Percentiles rank a stretch among this genome's conserved stretches.
These are phyloP conservation scores for Proctacanthus coquilletti DNA, from an alignment of 1,140 invertebrate genomes.

Conservation along the genomic window DNA sequence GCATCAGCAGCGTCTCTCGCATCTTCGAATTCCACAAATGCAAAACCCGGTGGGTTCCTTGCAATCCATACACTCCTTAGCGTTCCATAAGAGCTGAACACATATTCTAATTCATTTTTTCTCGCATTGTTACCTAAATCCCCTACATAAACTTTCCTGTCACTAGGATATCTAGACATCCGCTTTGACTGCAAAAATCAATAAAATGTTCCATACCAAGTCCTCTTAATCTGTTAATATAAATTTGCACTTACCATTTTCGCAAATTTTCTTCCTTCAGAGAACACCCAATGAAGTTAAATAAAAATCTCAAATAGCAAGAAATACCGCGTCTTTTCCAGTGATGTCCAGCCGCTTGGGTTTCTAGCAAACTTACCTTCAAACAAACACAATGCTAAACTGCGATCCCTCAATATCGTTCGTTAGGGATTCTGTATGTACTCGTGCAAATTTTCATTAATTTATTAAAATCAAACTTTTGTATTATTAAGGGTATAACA, in stretches of 20 bases:
- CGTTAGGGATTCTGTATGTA: no score
- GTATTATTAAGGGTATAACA: no score
- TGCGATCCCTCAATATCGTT: no score
- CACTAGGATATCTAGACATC: conserved; percentile 65
- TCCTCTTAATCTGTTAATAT: not conserved
- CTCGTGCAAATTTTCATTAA: no score
- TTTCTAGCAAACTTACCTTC: no score
- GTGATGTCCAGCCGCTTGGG: no score
- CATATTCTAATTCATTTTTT: conserved; percentile 81
- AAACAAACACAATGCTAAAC: no score
- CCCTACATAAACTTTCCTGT: conserved; percentile 94
- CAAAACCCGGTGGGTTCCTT: conserved; percentile 82
- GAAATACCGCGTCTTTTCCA: not conserved
- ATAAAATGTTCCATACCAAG: no score
- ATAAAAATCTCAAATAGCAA: not conserved
- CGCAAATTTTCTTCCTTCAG: not conserved
- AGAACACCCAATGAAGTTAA: not conserved
- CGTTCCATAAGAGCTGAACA: conserved; percentile 88
- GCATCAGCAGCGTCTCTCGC: conserved; percentile 84
- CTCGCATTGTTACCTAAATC: conserved; percentile 80
- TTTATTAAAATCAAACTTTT: no score
- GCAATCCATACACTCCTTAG: conserved; percentile 91
- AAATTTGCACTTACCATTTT: not conserved
- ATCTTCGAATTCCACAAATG: conserved; percentile 91
- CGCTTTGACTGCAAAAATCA: conserved; percentile 10